Percentiles rank a stretch among this genome's conserved stretches.
Evolutionary conservation across 2,113 vertebrate genomes (phyloP).

Genomic region (Lepus americanus): DNA sequence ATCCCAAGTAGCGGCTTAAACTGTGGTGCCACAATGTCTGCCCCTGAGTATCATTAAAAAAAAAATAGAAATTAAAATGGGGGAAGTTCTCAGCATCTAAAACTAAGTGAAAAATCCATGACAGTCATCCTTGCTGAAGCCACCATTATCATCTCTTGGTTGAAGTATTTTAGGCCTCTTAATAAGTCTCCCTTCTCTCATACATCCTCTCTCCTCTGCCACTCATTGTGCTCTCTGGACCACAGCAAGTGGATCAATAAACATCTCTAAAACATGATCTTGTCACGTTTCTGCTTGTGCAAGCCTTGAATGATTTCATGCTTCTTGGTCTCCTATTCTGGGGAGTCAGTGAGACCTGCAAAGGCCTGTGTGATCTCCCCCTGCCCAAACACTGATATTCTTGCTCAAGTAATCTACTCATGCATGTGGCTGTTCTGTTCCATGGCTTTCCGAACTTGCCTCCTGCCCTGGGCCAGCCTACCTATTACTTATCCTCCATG

Average conservation of each 20-base stretch:
- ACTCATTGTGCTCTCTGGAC: not conserved
- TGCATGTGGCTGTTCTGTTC: not conserved
- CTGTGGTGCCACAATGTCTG: too few species aligned
- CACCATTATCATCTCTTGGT: too few species aligned
- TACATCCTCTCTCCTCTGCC: not conserved
- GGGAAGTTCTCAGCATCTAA: not conserved
- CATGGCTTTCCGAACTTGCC: rapidly evolving
- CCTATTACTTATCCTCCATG: too few species aligned
- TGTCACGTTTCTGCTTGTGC: not conserved
- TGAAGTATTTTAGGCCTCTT: not conserved
- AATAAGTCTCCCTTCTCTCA: too few species aligned
- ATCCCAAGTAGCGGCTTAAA: too few species aligned
- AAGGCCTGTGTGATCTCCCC: not conserved
- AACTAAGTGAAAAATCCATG: not conserved
- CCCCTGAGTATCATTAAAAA: too few species aligned
- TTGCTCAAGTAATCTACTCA: too few species aligned
- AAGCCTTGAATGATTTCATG: not conserved
- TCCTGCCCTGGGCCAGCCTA: not conserved
- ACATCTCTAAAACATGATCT: not conserved
- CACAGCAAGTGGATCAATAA: not conserved
- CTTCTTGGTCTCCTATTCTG: not conserved
- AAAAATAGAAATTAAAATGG: not conserved
- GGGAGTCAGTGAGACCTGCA: not conserved
- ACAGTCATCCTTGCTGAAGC: not conserved
- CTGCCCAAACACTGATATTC: not conserved